These are phyloP conservation scores for Dryoscopus gambensis DNA, from an alignment of 2,113 vertebrate species.

Conservation along the genomic window DNA sequence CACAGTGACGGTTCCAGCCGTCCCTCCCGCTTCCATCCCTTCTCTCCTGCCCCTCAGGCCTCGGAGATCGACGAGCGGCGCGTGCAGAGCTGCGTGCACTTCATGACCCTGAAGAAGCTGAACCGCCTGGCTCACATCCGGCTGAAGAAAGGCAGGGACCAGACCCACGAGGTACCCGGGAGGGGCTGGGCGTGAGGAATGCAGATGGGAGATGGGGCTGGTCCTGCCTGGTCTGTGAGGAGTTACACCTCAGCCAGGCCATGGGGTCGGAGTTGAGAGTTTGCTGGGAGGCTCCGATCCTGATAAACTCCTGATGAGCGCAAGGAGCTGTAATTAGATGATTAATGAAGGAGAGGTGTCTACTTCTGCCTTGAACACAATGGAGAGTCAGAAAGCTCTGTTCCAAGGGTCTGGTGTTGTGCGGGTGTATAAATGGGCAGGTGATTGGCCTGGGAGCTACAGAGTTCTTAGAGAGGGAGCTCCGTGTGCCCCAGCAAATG, in stretches of 20 bases:
- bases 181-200: neutral
- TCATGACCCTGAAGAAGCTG: slow-evolving; percentile 97
- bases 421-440: neutral
- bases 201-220: fast-evolving
- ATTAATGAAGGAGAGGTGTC: fast-evolving
- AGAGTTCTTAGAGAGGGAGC: neutral
- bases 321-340: fast-evolving
- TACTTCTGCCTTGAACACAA: fast-evolving
- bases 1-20: fast-evolving
- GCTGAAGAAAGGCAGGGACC: slow-evolving; percentile 91
- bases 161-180: slow-evolving; percentile 88
- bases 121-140: slow-evolving; percentile 96
- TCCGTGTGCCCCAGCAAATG: neutral
- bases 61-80: slow-evolving; percentile 85
- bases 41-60: slow-evolving; percentile 56
- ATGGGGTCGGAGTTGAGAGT: neutral
- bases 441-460: fast-evolving
- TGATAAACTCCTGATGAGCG: no score
- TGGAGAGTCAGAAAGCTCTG: neutral
- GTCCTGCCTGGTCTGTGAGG: neutral
- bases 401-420: neutral
- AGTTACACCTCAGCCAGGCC: fast-evolving
- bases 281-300: fast-evolving
- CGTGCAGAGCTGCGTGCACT: slow-evolving; percentile 90
- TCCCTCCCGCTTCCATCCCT: neutral